A percentile compares a stretch with the other conserved stretches of the same genome.
Conservation (phyloP, 2,113 vertebrate genomes). For the Anarrhichthys ocellatus region DNA sequence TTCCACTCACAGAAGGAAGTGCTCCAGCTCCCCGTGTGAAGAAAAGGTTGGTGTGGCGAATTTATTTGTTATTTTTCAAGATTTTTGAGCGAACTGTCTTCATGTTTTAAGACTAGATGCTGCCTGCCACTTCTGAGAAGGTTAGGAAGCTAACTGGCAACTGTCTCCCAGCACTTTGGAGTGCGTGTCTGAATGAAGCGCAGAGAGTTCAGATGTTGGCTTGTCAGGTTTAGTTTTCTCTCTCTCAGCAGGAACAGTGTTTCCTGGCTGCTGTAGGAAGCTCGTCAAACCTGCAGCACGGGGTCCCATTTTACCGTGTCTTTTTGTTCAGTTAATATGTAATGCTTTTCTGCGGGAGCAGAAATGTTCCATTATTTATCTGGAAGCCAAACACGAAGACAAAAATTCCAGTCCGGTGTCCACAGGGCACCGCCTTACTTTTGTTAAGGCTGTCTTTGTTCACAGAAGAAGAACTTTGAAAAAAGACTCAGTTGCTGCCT, state of each 20-base stretch:
- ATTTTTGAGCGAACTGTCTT: not conserved
- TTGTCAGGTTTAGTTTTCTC: constrained; percentile 7
- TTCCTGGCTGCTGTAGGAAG: not conserved
- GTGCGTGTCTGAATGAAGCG: not conserved
- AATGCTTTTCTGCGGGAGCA: constrained; percentile 17
- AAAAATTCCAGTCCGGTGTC: constrained; percentile 2
- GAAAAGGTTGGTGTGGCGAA: not conserved
- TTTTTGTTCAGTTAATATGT: constrained; percentile 34
- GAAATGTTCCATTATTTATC: constrained; percentile 38
- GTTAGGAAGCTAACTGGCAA: not conserved
- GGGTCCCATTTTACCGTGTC: constrained; percentile 12
- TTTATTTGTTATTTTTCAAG: not conserved
- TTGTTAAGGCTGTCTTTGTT: not conserved
- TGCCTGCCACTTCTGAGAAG: not conserved
- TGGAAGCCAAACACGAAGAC: constrained; percentile 14
- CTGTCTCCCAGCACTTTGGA: not conserved
- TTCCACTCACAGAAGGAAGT: not conserved
- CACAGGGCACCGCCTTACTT: not conserved
- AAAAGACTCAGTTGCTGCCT: not conserved
- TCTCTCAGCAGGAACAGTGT: not conserved
- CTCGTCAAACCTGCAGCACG: constrained; percentile 19
- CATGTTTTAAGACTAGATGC: not conserved
- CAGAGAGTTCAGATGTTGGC: constrained; percentile 6
- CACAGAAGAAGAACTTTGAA: not conserved
- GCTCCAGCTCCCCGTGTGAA: not conserved